Conservation (phyloP, 2,797 vertebrate species). For the Monodelphis domestica region DNA sequence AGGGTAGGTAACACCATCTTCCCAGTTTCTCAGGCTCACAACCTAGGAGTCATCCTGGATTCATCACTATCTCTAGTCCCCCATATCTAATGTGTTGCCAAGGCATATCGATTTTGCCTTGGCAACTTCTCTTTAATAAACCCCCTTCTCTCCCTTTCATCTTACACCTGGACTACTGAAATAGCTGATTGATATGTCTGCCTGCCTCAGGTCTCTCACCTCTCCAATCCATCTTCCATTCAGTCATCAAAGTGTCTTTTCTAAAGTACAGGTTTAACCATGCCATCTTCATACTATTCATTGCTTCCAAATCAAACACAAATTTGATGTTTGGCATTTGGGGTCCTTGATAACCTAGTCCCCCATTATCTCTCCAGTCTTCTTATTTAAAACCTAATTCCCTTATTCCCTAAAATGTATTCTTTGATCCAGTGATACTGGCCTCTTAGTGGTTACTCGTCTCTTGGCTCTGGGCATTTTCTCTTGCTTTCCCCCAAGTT, state of each 20-base stretch:
- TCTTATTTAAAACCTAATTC: too few relatives aligned
- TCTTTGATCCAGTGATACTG: neutral
- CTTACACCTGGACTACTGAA: neutral
- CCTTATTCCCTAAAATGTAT: neutral
- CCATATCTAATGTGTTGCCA: neutral
- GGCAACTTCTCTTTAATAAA: neutral
- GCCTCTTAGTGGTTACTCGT: neutral
- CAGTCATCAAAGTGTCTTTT: neutral
- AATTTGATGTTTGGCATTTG: neutral
- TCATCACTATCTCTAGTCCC: neutral
- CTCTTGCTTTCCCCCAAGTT: neutral
- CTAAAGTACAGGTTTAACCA: neutral
- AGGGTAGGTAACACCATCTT: neutral
- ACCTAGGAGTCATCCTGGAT: neutral
- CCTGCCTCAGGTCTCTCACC: neutral
- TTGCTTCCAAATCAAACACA: neutral
- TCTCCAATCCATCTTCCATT: neutral
- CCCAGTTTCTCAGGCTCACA: neutral
- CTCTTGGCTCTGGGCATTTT: neutral
- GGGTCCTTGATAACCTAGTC: neutral
- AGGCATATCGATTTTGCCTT: neutral
- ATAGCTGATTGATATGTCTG: neutral
- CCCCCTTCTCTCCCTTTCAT: neutral
- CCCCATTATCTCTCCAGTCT: neutral
- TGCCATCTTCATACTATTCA: neutral